Percentiles rank a stretch among this genome's conserved stretches.
Evolutionary conservation across 23 tunicate genomes (phyloP).

Genomic region (Phallusia fumigata): DNA sequence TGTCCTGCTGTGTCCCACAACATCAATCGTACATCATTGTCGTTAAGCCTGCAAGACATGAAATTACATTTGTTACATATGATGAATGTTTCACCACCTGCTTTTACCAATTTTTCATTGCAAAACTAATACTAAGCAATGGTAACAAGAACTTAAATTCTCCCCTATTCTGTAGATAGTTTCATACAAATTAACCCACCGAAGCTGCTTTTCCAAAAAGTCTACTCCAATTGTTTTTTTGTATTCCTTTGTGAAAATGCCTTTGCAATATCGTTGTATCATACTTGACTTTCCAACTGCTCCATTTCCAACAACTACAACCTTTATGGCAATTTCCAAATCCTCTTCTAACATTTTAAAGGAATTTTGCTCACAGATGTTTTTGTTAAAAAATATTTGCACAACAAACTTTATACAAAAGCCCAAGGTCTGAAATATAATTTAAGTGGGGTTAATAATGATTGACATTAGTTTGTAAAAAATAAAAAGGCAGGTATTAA

Average conservation of each 20-base stretch:
- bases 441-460: too few relatives aligned
- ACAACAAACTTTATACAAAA: too few relatives aligned
- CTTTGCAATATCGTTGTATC: slow-evolving; percentile 89
- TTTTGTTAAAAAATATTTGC: neutral
- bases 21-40: slow-evolving; percentile 75
- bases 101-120: too few relatives aligned
- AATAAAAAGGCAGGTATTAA: too few relatives aligned
- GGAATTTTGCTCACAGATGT: neutral
- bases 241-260: slow-evolving; percentile 83
- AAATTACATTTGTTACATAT: too few relatives aligned
- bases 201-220: slow-evolving; percentile 74
- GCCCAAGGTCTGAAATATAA: too few relatives aligned
- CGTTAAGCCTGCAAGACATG: slow-evolving; percentile 50
- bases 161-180: too few relatives aligned
- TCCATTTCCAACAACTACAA: slow-evolving; percentile 97
- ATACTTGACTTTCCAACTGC: slow-evolving; percentile 97
- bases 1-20: slow-evolving; percentile 99
- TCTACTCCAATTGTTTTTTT: slow-evolving; percentile 97
- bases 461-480: too few relatives aligned
- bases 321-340: slow-evolving; percentile 70
- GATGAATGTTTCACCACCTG: too few relatives aligned
- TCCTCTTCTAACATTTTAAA: slow-evolving; percentile 79
- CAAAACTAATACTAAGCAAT: too few relatives aligned
- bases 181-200: slow-evolving; percentile 14
- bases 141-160: too few relatives aligned